phyloP scores from a whole-genome alignment of 2,888 invertebrate species.

The Hymenopus coronatus region DNA sequence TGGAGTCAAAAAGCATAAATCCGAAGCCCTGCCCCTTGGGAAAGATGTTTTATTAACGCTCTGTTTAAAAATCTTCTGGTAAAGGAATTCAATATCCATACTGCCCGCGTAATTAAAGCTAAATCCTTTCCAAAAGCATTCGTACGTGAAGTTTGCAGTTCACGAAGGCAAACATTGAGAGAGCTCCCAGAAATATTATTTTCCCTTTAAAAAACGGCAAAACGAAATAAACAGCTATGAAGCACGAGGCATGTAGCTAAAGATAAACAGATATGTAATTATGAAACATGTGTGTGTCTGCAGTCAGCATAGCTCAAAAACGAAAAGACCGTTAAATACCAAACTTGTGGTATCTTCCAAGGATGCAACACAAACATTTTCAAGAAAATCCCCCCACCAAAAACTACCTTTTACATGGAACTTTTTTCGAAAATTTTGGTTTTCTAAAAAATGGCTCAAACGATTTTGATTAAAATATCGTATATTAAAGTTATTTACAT shows the following conservation, averaged over 20 bases:
- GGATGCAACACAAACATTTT: too few relatives aligned
- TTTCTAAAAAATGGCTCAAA: too few relatives aligned
- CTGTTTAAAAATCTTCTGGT: background rate
- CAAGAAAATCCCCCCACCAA: too few relatives aligned
- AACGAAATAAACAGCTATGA: background rate
- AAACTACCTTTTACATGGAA: too few relatives aligned
- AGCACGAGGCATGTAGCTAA: background rate
- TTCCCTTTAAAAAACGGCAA: background rate
- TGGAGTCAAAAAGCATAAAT: too few relatives aligned
- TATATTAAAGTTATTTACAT: too few relatives aligned
- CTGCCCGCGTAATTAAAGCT: background rate
- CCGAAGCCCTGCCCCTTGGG: background rate
- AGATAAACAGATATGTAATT: background rate
- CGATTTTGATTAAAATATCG: too few relatives aligned
- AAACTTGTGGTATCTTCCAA: too few relatives aligned
- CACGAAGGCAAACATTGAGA: background rate
- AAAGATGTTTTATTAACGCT: background rate
- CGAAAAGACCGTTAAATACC: too few relatives aligned
- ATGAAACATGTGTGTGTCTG: background rate
- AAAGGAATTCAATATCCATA: background rate
- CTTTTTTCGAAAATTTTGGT: too few relatives aligned
- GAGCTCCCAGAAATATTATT: background rate
- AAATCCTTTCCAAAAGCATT: background rate
- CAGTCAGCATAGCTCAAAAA: too few relatives aligned
- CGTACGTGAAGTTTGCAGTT: background rate